A percentile compares a stretch with the other conserved stretches of the same genome.
phyloP scores from a whole-genome alignment of 1,140 invertebrate species.

The Heliothis subflexa region DNA sequence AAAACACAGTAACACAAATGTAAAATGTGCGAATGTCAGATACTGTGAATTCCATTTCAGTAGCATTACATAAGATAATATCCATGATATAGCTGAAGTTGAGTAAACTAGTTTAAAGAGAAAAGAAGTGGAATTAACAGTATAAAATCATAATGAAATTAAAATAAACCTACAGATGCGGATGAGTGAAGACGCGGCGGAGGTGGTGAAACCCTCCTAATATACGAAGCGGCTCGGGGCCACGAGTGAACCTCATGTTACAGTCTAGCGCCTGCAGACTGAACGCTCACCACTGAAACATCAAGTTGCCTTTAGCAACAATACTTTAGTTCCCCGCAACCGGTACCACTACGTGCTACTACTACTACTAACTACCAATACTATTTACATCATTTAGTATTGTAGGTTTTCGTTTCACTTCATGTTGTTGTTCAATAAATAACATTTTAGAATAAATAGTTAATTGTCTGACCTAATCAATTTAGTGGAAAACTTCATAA shows the following conservation, averaged over 20 bases:
- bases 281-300: constrained; percentile 83
- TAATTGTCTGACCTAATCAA: too few species aligned
- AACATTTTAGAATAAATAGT: too few species aligned
- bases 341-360: constrained; percentile 65
- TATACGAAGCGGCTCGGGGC: constrained; percentile 64
- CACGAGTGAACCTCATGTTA: constrained; percentile 69
- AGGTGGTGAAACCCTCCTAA: constrained; percentile 78
- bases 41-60: constrained; percentile 20
- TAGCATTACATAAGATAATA: background rate
- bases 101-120: background rate
- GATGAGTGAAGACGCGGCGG: constrained; percentile 79
- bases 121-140: constrained; percentile 51
- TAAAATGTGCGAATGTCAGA: constrained; percentile 35
- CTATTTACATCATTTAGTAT: constrained; percentile 5
- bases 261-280: constrained; percentile 80
- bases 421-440: background rate
- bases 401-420: background rate
- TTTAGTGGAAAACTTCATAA: too few species aligned
- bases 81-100: background rate
- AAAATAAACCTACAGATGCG: constrained; percentile 81
- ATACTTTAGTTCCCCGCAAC: constrained; percentile 63
- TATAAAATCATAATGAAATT: constrained; percentile 69
- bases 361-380: constrained; percentile 52
- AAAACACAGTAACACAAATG: constrained; percentile 42
- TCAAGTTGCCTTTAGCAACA: constrained; percentile 77